Evolutionary conservation across 2,888 invertebrate species (phyloP).

Genomic region (Podabrus alpinus): DNA sequence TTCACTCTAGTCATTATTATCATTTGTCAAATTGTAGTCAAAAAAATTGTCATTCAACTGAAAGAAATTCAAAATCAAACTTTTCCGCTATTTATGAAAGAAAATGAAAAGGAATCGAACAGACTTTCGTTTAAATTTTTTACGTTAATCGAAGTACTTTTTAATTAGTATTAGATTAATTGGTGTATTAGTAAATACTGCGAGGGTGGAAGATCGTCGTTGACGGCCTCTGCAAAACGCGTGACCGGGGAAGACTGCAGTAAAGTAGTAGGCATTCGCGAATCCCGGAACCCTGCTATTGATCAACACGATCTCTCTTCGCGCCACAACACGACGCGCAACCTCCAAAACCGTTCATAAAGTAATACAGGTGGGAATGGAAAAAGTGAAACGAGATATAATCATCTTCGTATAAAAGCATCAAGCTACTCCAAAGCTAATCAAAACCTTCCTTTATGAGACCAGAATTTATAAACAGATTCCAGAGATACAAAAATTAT

Average conservation of each 20-base stretch:
- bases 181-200: constrained; percentile 29
- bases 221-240: constrained; percentile 39
- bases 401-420: background rate
- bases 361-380: constrained; percentile 27
- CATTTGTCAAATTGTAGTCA: background rate
- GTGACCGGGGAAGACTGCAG: constrained; percentile 45
- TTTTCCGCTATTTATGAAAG: background rate
- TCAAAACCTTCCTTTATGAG: background rate
- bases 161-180: constrained; percentile 14
- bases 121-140: background rate
- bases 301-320: constrained; percentile 32
- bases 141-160: background rate
- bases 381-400: background rate
- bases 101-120: background rate
- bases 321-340: constrained; percentile 36
- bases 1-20: constrained; percentile 4
- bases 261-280: constrained; percentile 33
- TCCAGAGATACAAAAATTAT: background rate
- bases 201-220: constrained; percentile 27
- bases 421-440: background rate
- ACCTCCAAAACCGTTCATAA: constrained; percentile 29
- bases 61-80: background rate
- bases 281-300: constrained; percentile 36
- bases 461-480: background rate
- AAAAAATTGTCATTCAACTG: background rate